Conservation (phyloP, 2,797 vertebrate genomes). For the Platalea minor region DNA sequence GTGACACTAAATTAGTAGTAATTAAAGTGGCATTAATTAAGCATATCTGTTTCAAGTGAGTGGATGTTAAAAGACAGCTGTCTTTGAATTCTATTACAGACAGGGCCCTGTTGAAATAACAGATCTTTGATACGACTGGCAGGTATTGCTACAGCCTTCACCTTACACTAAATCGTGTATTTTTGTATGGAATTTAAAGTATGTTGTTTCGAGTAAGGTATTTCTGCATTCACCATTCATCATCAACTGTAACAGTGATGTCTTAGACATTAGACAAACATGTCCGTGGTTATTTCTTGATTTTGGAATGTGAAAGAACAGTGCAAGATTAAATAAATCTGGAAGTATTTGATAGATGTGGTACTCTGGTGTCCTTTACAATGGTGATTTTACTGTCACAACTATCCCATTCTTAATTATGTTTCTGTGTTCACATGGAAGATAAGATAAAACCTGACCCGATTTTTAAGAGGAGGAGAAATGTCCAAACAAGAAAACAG, state of each 20-base stretch:
- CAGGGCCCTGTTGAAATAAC: neutral
- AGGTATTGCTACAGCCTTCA: neutral
- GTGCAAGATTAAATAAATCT: neutral
- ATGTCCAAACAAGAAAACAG: neutral
- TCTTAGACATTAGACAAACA: neutral
- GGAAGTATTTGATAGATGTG: neutral
- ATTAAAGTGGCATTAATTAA: slow-evolving; percentile 25
- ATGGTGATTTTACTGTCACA: neutral
- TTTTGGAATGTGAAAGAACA: neutral
- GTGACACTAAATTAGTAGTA: neutral
- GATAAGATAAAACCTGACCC: neutral
- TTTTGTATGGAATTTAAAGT: neutral
- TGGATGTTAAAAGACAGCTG: slow-evolving; percentile 7
- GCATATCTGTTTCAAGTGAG: neutral
- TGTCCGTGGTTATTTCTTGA: neutral
- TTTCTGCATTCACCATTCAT: neutral
- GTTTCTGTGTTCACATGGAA: neutral
- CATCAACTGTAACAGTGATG: neutral
- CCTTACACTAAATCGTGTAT: neutral
- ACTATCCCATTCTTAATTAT: neutral
- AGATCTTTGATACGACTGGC: neutral
- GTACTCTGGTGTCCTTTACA: neutral
- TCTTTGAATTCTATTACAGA: neutral
- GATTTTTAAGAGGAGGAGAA: neutral
- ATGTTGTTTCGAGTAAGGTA: neutral